Evolutionary conservation across 2,797 vertebrate genomes (phyloP).

Genomic region (Microctenopoma stevenorrisi): DNA sequence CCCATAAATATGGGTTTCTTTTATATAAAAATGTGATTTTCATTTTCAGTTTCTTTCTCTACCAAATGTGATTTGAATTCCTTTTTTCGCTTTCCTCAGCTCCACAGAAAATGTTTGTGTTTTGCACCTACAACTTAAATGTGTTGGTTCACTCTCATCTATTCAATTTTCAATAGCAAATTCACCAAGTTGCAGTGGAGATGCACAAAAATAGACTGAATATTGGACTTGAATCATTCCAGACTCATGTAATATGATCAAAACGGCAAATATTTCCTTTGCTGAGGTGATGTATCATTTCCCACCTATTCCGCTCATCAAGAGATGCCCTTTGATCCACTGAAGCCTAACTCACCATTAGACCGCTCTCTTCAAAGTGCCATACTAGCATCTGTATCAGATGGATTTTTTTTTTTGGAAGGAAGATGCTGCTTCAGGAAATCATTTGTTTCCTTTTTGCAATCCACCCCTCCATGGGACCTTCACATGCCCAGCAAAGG

Average conservation of each 20-base stretch:
- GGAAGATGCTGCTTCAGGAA: conserved; percentile 72
- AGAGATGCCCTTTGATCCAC: conserved; percentile 36
- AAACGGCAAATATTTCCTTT: neutral
- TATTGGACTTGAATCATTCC: neutral
- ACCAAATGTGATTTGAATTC: too few species aligned
- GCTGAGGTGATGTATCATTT: conserved; percentile 4
- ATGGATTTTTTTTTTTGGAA: conserved; percentile 41
- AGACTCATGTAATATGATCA: neutral
- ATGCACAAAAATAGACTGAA: too few species aligned
- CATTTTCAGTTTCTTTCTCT: too few species aligned
- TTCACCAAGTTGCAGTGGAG: too few species aligned
- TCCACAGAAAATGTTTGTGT: too few species aligned
- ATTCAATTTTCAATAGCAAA: too few species aligned
- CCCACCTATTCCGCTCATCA: conserved; percentile 11
- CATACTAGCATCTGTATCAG: conserved; percentile 51
- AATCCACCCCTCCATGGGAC: conserved; percentile 70
- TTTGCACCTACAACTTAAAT: too few species aligned
- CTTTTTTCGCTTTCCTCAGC: too few species aligned
- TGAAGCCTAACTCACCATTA: conserved; percentile 26
- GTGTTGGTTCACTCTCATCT: too few species aligned
- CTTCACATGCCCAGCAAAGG: conserved; percentile 80
- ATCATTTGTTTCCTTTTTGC: conserved; percentile 76
- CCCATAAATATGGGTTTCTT: too few species aligned
- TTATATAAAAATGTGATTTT: too few species aligned
- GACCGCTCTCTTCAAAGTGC: conserved; percentile 16